These are phyloP conservation scores for Leptinotarsa peninsularis DNA, from an alignment of 2,888 invertebrate genomes.

Conservation along the genomic window DNA sequence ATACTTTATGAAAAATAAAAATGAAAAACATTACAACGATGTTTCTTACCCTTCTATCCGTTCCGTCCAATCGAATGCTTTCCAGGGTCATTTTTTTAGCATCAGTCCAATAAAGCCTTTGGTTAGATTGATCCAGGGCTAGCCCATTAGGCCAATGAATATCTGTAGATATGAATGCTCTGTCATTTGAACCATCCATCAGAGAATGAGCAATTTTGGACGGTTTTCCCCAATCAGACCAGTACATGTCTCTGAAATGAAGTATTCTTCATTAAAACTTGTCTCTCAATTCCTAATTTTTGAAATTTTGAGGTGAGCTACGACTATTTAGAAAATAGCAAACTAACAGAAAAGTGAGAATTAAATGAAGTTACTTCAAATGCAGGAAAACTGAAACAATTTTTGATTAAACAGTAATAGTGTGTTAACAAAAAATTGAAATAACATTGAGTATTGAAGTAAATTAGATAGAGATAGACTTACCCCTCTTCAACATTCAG, in stretches of 20 bases:
- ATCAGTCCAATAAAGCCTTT: constrained; percentile 91
- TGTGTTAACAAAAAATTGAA: too few relatives aligned
- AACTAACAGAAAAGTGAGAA: too few relatives aligned
- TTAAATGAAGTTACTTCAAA: too few relatives aligned
- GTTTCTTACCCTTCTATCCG: constrained; percentile 72
- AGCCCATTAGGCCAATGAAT: constrained; percentile 88
- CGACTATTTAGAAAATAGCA: too few relatives aligned
- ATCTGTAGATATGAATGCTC: constrained; percentile 73
- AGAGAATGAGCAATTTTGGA: constrained; percentile 82
- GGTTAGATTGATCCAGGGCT: constrained; percentile 82
- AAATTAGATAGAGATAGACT: constrained; percentile 40
- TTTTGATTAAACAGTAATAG: too few relatives aligned
- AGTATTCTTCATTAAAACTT: neutral
- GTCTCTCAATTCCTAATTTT: too few relatives aligned
- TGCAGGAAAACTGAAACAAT: too few relatives aligned
- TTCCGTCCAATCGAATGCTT: constrained; percentile 74
- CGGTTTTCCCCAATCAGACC: constrained; percentile 87
- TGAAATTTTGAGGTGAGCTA: too few relatives aligned
- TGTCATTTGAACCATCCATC: constrained; percentile 84
- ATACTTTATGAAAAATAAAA: too few relatives aligned
- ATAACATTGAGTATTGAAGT: too few relatives aligned
- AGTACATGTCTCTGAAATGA: constrained; percentile 81
- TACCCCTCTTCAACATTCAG: constrained; percentile 78
- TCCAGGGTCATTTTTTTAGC: constrained; percentile 77
- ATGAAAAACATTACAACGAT: too few relatives aligned